Conservation (phyloP, 2,113 vertebrate species). For the Tachysurus fulvidraco region DNA sequence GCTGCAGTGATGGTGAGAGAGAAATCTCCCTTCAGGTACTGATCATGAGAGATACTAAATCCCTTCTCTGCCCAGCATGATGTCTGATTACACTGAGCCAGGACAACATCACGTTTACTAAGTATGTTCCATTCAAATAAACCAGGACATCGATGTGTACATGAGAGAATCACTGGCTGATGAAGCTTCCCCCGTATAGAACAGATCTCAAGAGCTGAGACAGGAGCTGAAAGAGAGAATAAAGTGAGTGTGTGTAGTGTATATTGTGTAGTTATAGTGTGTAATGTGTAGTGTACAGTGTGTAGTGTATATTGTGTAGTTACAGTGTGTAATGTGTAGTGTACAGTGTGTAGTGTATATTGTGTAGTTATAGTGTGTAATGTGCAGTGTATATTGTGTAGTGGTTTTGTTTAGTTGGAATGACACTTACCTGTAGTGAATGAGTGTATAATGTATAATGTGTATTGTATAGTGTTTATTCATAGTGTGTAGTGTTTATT, state of each 20-base stretch:
- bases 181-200: too few relatives aligned
- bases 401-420: too few relatives aligned
- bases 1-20: slow-evolving; percentile 3
- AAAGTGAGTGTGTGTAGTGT: too few relatives aligned
- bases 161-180: too few relatives aligned
- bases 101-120: neutral
- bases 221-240: too few relatives aligned
- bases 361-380: neutral
- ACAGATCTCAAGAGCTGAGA: too few relatives aligned
- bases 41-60: neutral
- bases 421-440: too few relatives aligned
- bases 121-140: neutral
- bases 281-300: too few relatives aligned
- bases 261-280: too few relatives aligned
- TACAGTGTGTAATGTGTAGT: neutral
- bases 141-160: slow-evolving; percentile 1
- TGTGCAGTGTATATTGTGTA: neutral
- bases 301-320: neutral
- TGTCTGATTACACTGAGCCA: slow-evolving; percentile 1
- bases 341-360: neutral
- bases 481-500: too few relatives aligned
- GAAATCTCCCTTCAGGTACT: slow-evolving; percentile 8
- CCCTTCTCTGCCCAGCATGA: slow-evolving; percentile 4
- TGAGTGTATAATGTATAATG: too few relatives aligned
- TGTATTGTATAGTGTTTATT: too few relatives aligned